Percentiles rank a stretch among this genome's conserved stretches.
These are phyloP conservation scores for Caenorhabditis wallacei DNA, from an alignment of 2,888 invertebrate genomes.

Conservation along the genomic window DNA sequence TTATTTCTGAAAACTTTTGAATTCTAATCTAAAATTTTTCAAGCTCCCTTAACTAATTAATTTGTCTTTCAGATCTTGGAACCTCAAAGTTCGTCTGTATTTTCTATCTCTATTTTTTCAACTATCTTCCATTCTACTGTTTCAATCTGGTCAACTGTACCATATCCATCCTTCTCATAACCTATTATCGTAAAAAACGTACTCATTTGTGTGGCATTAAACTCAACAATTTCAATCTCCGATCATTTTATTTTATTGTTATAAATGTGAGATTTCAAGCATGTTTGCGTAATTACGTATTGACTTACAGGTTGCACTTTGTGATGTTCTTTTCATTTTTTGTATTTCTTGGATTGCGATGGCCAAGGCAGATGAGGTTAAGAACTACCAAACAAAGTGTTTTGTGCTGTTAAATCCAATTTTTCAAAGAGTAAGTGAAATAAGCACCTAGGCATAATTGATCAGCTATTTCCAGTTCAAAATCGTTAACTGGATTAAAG, in stretches of 20 bases:
- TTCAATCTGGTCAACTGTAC: constrained; percentile 28
- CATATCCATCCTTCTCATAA: not conserved
- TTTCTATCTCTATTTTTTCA: constrained; percentile 31
- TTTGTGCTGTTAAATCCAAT: constrained; percentile 43
- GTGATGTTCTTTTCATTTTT: constrained; percentile 30
- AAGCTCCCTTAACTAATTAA: too few relatives aligned
- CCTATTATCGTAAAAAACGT: not conserved
- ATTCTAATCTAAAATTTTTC: too few relatives aligned
- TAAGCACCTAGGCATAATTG: too few relatives aligned
- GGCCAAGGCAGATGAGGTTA: not conserved
- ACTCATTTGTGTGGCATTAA: not conserved
- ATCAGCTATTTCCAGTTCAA: too few relatives aligned
- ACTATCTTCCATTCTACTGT: constrained; percentile 13
- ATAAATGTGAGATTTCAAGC: not conserved
- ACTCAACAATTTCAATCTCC: constrained; percentile 13
- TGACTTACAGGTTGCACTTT: not conserved
- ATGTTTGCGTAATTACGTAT: not conserved
- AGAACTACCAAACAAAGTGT: constrained; percentile 23
- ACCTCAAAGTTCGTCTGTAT: constrained; percentile 20
- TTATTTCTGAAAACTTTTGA: too few relatives aligned
- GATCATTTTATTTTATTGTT: constrained; percentile 16
- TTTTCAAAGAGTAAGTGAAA: constrained; percentile 28
- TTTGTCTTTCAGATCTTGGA: constrained; percentile 34
- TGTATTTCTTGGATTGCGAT: constrained; percentile 36
- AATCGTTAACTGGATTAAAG: constrained; percentile 9